Conservation (phyloP, 2,888 invertebrate genomes). For the Brassicogethes aeneus region DNA sequence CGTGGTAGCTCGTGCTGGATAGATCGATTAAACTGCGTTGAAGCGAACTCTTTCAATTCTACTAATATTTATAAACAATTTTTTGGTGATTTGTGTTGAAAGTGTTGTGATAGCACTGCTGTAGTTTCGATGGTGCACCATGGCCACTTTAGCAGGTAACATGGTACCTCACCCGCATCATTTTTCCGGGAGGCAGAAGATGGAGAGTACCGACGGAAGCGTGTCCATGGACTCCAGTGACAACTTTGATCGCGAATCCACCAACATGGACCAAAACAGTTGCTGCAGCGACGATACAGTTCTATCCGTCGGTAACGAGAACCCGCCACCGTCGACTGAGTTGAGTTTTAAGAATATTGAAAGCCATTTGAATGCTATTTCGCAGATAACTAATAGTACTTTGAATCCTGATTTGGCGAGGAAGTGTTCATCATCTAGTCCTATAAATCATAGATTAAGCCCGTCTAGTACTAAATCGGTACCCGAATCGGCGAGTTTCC, state of each 20-base stretch:
- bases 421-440: conserved; percentile 27
- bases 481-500: conserved; percentile 25
- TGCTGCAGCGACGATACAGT: conserved; percentile 73
- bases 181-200: conserved; percentile 24
- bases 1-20: conserved; percentile 33
- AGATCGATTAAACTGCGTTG: conserved; percentile 30
- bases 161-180: conserved; percentile 24
- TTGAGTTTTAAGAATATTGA: conserved; percentile 58
- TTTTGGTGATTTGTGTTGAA: too few species aligned
- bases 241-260: conserved; percentile 33
- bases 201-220: conserved; percentile 33
- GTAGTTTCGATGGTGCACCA: too few species aligned
- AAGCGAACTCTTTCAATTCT: too few species aligned
- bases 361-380: conserved; percentile 58
- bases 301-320: conserved; percentile 72
- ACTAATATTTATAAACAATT: too few species aligned
- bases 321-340: conserved; percentile 38
- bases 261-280: conserved; percentile 50
- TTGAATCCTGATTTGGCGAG: conserved; percentile 28
- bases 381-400: conserved; percentile 51
- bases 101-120: too few species aligned
- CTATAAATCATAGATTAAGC: conserved; percentile 30
- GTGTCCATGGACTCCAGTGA: conserved; percentile 37
- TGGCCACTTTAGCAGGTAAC: conserved; percentile 30
- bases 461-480: conserved; percentile 34